These are phyloP conservation scores for Gavia stellata DNA, from an alignment of 2,113 vertebrate genomes.

Conservation along the genomic window DNA sequence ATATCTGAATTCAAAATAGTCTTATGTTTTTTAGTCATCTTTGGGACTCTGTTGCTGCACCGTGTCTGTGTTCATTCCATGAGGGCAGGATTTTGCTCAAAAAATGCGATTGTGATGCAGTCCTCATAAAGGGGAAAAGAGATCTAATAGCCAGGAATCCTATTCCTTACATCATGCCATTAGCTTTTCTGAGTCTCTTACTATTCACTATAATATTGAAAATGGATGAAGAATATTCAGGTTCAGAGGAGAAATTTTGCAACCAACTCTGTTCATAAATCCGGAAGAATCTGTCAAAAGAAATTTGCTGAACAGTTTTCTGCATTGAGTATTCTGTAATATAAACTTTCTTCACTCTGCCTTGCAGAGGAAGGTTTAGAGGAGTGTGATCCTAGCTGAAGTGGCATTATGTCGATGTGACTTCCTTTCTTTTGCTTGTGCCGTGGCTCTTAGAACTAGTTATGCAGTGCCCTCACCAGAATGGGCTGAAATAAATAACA, in stretches of 20 bases:
- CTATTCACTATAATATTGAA: not conserved
- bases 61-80: not conserved
- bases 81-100: not conserved
- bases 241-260: not conserved
- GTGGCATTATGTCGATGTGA: not conserved
- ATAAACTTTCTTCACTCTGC: not conserved
- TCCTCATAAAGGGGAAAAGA: not conserved
- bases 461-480: not conserved
- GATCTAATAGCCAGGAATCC: not conserved
- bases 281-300: not conserved
- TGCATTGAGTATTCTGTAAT: not conserved
- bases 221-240: not conserved
- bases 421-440: not conserved
- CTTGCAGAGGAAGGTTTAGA: not conserved
- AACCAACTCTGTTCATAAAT: not conserved
- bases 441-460: not conserved
- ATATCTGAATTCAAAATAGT: not conserved
- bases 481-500: not conserved
- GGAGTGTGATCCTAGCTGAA: not conserved
- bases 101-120: not conserved
- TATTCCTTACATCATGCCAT: not conserved
- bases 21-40: not conserved
- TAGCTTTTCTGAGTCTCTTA: not conserved
- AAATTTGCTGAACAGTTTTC: not conserved
- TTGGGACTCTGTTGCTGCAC: not conserved